phyloP scores from a whole-genome alignment of 2,797 vertebrate species.

The Lycodopsis pacificus region DNA sequence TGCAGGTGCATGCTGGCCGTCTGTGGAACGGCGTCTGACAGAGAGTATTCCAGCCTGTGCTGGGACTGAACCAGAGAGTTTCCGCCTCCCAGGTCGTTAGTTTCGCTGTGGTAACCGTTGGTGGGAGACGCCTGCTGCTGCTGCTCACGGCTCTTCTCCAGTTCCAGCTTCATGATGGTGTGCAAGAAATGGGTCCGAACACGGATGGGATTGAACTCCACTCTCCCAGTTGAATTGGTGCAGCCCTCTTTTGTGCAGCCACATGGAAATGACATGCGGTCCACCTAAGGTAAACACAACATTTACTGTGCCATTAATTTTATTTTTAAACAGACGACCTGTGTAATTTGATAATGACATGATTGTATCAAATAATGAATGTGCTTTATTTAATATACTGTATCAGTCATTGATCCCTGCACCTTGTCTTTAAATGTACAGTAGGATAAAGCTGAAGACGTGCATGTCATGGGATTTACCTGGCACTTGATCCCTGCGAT shows the following conservation, averaged over 20 bases:
- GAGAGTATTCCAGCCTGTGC: slow-evolving; percentile 90
- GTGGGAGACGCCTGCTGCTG: slow-evolving; percentile 84
- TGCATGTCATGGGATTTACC: slow-evolving; percentile 79
- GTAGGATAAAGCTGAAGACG: neutral
- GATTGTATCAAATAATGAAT: neutral
- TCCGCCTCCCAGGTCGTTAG: slow-evolving; percentile 84
- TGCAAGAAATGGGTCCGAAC: slow-evolving; percentile 99
- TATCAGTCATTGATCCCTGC: neutral
- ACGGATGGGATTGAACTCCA: slow-evolving; percentile 98
- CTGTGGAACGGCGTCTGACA: slow-evolving; percentile 88
- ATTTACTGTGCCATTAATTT: slow-evolving; percentile 20
- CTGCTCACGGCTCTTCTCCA: slow-evolving; percentile 97
- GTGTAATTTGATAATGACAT: neutral
- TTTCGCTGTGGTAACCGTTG: slow-evolving; percentile 86
- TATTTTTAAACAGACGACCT: neutral
- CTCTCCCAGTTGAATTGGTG: slow-evolving; percentile 95
- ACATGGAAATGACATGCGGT: slow-evolving; percentile 99
- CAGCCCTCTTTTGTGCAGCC: slow-evolving; percentile 99
- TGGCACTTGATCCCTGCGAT: slow-evolving; percentile 99
- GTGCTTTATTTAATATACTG: neutral
- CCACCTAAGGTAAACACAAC: slow-evolving; percentile 88
- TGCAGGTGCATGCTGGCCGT: slow-evolving; percentile 91
- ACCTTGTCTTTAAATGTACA: slow-evolving; percentile 8
- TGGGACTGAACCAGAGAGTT: slow-evolving; percentile 87
- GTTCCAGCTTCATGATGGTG: slow-evolving; percentile 99